Base-by-base conservation (phyloP, 1,140 invertebrate genomes). In the Brachionus angularis region DNA sequence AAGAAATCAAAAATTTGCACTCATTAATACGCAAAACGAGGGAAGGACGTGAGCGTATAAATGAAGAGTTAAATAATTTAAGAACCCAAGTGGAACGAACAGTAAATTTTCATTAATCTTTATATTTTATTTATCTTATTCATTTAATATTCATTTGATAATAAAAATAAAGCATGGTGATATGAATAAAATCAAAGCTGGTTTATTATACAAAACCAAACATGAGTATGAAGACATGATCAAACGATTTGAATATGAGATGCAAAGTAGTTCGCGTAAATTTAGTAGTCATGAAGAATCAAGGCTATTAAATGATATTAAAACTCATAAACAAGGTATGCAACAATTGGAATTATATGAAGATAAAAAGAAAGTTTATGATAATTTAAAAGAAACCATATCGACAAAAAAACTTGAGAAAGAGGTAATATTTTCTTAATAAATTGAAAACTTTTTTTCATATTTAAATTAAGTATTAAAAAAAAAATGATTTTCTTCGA, bases 151-250 rank as follows among this genome's bases (percentile, higher is more conserved):
- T n/a, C n/a, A n/a, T n/a, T n/a, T n/a, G n/a, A n/a, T n/a, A n/a
- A n/a, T n/a, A n/a, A n/a, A n/a, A n/a, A n/a, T 58, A 12, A 58
- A 58, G 53, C 33, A 58, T 25, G 33, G 47, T 14, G 42, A 67
- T 47, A 67, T 67, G 39, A 25, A 31, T 50, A 23, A 31, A 31
- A 67, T 67, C 31, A 46, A 46, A 67, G 31, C 62, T 2, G 34
- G 47, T 29, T 34, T 67, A 42, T 21, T 46, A 1, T 67, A 67
- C 7, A 67, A 46, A 47, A 67, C 62, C 12, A 29, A 42, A 47
- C 27, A 46, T n/a, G 18, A 67, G 21, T 47, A 67, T 67, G 21
- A 14, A 18, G 31, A 33, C 27, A 67, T 67, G 62, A 67, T 67
- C 4, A 33, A 23, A n/a, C 29, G 36, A 29, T 29, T 47, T 21